Conservation (phyloP, 2,113 vertebrate genomes). For the Tiliqua scincoides region DNA sequence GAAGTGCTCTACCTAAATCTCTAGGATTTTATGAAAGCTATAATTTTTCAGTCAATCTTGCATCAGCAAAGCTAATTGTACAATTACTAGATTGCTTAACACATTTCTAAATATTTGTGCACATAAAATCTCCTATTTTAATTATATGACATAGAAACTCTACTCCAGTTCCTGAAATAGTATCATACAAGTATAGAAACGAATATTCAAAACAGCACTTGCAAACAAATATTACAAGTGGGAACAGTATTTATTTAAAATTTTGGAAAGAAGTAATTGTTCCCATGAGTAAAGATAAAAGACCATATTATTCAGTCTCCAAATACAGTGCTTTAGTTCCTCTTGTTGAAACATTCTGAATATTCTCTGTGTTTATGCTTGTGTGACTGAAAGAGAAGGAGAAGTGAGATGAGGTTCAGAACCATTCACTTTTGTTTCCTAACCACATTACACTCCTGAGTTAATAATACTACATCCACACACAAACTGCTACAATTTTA, state of each 20-base stretch:
- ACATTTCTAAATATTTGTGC: not conserved
- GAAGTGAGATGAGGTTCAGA: not conserved
- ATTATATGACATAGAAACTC: not conserved
- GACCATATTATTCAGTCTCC: not conserved
- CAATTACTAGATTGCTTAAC: not conserved
- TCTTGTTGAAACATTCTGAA: not conserved
- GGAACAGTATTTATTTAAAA: not conserved
- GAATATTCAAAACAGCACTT: not conserved
- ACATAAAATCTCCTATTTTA: not conserved
- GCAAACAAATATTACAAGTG: not conserved
- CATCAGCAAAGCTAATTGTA: not conserved
- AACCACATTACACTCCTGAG: not conserved
- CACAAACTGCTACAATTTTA: not conserved
- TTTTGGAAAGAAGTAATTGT: not conserved
- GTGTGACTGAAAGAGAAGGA: not conserved
- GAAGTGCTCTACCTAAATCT: not conserved
- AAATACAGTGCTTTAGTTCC: not conserved
- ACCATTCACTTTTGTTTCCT: not conserved
- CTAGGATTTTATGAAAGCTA: not conserved
- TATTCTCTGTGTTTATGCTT: too few species aligned
- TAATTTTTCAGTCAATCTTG: not conserved
- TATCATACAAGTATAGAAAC: not conserved
- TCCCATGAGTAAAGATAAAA: slow-evolving; percentile 10
- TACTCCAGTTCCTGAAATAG: not conserved
- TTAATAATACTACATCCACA: not conserved